A percentile compares a stretch with the other conserved stretches of the same genome.
These are phyloP conservation scores for Oncorhynchus masou DNA, from an alignment of 2,113 vertebrate genomes.

Conservation along the genomic window DNA sequence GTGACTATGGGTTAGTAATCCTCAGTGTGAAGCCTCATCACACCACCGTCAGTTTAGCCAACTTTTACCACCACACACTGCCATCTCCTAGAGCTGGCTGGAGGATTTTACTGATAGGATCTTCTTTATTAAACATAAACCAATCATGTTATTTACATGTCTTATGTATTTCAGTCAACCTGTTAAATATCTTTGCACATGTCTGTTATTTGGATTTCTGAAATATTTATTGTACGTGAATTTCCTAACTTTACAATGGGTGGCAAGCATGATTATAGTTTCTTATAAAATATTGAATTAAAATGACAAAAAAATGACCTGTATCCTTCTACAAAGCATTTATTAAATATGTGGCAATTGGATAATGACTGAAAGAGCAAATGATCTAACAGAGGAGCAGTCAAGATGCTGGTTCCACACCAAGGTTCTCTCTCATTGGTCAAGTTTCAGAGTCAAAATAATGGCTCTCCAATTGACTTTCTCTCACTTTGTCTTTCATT, in stretches of 20 bases:
- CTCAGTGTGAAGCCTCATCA: slow-evolving; percentile 73
- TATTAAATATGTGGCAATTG: neutral
- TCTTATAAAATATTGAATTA: neutral
- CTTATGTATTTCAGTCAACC: neutral
- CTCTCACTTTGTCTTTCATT: slow-evolving; percentile 59
- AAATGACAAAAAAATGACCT: no score
- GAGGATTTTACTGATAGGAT: neutral
- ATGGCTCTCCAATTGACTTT: slow-evolving; percentile 63
- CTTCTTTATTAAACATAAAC: neutral
- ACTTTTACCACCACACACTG: slow-evolving; percentile 49
- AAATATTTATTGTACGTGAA: no score
- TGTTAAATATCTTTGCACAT: neutral
- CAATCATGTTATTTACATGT: neutral
- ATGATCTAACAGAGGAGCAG: neutral
- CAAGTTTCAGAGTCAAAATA: slow-evolving; percentile 38
- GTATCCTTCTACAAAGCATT: no score
- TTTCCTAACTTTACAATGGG: no score
- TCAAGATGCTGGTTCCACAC: neutral
- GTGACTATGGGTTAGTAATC: slow-evolving; percentile 74
- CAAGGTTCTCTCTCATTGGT: slow-evolving; percentile 5
- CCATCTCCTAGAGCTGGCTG: neutral
- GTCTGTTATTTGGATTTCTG: no score
- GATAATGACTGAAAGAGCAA: neutral
- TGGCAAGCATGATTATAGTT: neutral
- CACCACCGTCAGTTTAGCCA: slow-evolving; percentile 69